Conservation (phyloP, 2,113 vertebrate genomes). For the Amphiprion ocellaris region DNA sequence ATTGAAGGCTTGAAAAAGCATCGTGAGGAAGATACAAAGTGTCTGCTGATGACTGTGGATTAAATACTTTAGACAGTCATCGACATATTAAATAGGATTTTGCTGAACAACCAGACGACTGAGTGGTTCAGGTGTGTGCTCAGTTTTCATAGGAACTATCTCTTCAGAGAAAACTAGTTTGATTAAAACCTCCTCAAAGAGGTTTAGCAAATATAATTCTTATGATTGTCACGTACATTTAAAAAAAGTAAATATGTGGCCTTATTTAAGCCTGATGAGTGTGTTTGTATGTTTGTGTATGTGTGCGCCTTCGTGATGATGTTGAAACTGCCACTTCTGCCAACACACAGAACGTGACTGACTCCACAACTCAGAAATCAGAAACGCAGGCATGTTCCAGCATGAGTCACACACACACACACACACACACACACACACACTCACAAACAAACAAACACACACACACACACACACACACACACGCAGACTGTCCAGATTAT, state of each 20-base stretch:
- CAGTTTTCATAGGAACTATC: not conserved
- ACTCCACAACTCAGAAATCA: conserved; percentile 61
- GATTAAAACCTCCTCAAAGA: not conserved
- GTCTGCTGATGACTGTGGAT: not conserved
- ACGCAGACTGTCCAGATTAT: conserved; percentile 56
- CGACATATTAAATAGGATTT: not conserved
- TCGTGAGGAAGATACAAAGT: too few species aligned
- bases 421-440: conserved; percentile 17
- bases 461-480: conserved; percentile 39
- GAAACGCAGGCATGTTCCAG: conserved; percentile 67
- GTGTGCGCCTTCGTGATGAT: conserved; percentile 51
- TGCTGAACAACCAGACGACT: not conserved
- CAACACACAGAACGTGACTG: conserved; percentile 71
- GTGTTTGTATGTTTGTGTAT: conserved; percentile 41
- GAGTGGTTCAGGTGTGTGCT: not conserved
- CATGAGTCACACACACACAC: conserved; percentile 67
- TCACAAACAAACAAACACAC: not conserved
- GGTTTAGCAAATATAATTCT: not conserved
- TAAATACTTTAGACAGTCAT: too few species aligned
- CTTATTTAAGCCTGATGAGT: conserved; percentile 36
- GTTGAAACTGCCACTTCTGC: conserved; percentile 56
- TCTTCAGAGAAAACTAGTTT: not conserved
- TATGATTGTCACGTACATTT: not conserved
- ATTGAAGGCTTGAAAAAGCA: not conserved
- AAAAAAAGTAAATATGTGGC: not conserved